Evolutionary conservation across 1,140 invertebrate species (phyloP).

Genomic region (Pseudachorutes palmiensis): DNA sequence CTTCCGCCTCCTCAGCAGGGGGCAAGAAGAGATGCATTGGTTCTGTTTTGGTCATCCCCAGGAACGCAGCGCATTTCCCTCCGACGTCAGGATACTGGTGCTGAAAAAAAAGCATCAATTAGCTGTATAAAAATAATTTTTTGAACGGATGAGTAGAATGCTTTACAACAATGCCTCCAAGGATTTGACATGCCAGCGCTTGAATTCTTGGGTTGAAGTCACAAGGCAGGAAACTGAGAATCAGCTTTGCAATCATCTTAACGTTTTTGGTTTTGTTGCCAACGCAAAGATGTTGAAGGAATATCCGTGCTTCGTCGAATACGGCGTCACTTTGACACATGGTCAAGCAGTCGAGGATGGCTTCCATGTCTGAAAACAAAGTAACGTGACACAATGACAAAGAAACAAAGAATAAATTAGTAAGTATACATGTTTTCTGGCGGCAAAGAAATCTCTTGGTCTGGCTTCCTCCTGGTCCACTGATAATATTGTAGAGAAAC

Average conservation of each 20-base stretch:
- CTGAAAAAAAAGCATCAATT: background rate
- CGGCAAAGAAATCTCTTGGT: slow-evolving; percentile 27
- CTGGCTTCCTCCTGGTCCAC: slow-evolving; percentile 16
- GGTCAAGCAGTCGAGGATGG: slow-evolving; percentile 26
- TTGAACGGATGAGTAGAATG: background rate
- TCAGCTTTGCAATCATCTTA: slow-evolving; percentile 21
- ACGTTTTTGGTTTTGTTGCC: slow-evolving; percentile 22
- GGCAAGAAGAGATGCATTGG: too few relatives aligned
- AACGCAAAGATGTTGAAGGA: slow-evolving; percentile 21
- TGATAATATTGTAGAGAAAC: slow-evolving; percentile 22
- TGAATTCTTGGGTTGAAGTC: slow-evolving; percentile 32
- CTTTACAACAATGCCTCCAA: slow-evolving; percentile 20
- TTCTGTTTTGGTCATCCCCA: background rate
- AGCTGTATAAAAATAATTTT: background rate
- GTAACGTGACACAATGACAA: background rate
- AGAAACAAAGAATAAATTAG: background rate
- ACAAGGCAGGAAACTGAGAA: slow-evolving; percentile 29
- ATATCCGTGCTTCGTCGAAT: slow-evolving; percentile 10
- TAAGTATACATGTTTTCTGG: slow-evolving; percentile 18
- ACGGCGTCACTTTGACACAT: slow-evolving; percentile 29
- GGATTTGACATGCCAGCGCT: slow-evolving; percentile 22
- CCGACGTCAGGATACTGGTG: slow-evolving; percentile 2
- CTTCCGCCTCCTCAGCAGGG: too few relatives aligned
- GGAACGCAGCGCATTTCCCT: background rate
- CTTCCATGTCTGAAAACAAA: slow-evolving; percentile 23